Conservation (phyloP, 2,888 invertebrate species). For the Drosophila anceps region DNA sequence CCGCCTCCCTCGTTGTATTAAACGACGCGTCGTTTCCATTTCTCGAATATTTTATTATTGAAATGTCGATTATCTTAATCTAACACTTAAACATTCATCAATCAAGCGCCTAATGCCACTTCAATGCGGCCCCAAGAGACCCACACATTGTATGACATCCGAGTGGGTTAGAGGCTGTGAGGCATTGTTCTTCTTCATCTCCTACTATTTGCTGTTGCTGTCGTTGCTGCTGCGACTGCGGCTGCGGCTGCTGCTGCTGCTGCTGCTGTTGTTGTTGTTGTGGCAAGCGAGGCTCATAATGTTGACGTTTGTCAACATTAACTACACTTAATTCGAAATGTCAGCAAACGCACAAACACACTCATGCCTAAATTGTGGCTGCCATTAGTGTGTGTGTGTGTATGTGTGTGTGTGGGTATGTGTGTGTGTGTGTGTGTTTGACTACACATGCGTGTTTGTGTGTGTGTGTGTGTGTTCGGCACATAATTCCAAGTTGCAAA, state of each 20-base stretch:
- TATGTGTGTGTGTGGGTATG: background rate
- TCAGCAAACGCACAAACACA: constrained; percentile 48
- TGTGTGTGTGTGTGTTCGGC: constrained; percentile 18
- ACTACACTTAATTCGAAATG: constrained; percentile 83
- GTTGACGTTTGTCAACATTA: constrained; percentile 81
- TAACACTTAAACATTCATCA: constrained; percentile 73
- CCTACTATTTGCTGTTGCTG: constrained; percentile 8
- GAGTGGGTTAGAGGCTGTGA: constrained; percentile 46
- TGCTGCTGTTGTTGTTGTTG: constrained; percentile 19
- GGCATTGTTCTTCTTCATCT: constrained; percentile 27
- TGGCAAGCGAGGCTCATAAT: constrained; percentile 53
- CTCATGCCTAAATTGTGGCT: constrained; percentile 38
- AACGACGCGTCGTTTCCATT: constrained; percentile 35
- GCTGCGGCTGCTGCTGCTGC: background rate
- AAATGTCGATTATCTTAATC: constrained; percentile 81
- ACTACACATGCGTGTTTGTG: background rate
- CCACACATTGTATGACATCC: constrained; percentile 17
- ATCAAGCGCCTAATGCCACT: constrained; percentile 75
- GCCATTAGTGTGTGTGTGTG: constrained; percentile 1
- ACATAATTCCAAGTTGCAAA: constrained; percentile 55
- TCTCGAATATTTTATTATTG: constrained; percentile 64
- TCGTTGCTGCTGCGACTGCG: no score
- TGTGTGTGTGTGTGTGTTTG: constrained; percentile 13
- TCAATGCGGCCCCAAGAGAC: constrained; percentile 46
- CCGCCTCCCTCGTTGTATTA: constrained; percentile 2